Evolutionary conservation across 2,797 vertebrate species (phyloP), one percentile per base, ranked within the genome.

Genomic region (Botia almorhae): DNA sequence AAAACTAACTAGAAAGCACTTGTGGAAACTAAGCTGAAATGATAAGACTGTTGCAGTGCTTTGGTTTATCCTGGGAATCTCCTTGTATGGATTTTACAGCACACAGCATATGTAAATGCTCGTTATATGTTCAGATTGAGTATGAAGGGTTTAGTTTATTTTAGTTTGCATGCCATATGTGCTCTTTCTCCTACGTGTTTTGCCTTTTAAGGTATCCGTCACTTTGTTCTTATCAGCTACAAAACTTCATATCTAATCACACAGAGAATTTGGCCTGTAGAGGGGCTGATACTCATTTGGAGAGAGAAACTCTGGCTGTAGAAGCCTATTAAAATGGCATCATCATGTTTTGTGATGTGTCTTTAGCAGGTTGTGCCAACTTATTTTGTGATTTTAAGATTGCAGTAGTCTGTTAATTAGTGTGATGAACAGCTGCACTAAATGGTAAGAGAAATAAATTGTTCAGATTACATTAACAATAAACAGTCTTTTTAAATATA

Each of bases 171-270:
- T 21, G 23, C 13, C 7, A 26, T 69, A 19, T 77, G 64, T 69
- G 39, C 36, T 14, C 51, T 67, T 6, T 43, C 23, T 64, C 16
- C 1, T 58, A 26, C 33, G 36, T 21, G 53, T 50, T 69, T 77
- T 69, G 26, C 75, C 65, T 69, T 77, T 60, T 77, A 50, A 60
- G 76, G 65, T 39, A 3, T 69, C 12, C 1, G 17, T 48, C 26
- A 17, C 7, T 43, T 19, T 29, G 4, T 13, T 48, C 4, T 16
- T 2, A 16, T 43, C 8, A 16, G 67, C 39, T 43, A 21, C 12
- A 58, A 14, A 2, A 12, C 19, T 21, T 17, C 16, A 29, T 19
- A 48, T 76, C 21, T 69, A 48, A 33, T 69, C 64, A 36, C 19
- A 33, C 19, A 51, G 11, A 21, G 11, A 39, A n/a, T 46, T 53